Base-by-base conservation (phyloP, 2,113 vertebrate species). In the Thymallus thymallus region DNA sequence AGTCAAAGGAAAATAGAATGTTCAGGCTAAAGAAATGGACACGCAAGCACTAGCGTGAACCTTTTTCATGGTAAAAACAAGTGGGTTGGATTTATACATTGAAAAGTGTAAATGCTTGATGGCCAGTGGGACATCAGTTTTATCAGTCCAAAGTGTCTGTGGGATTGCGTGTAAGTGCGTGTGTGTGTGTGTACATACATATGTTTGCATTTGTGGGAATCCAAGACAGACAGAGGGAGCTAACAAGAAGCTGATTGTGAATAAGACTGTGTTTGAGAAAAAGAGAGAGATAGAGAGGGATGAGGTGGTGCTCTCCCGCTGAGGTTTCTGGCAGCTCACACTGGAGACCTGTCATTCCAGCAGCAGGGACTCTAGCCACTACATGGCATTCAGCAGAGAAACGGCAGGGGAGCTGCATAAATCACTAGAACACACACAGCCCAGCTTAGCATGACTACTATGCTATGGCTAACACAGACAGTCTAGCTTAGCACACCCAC, bases 331-430 rank as follows among this genome's bases (percentile, higher is more conserved):
- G 90, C 87, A 91, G 88, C 85, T 88, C 85, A 82, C 86, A 89
- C 86, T 87, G 87, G 88, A 86, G 68, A 12, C 86, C 86, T 92
- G 92, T 92, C 91, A 92, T 90, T 92, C 89, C 90, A 78, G 82
- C 92, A 94, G 89, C 87, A 85, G 92, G 93, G 88, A 88, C 91
- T 89, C 88, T 82, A 88, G 91, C 89, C 83, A 87, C 91, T 95
- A 94, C 91, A 94, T 86, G 86, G 88, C 82, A 58, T 86, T 82
- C 89, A 86, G 90, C 85, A 61, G 87, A 78, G 89, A 73, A 76
- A 75, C 81, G 67, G 69, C 75, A 69, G 89, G 90, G 88, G 78
- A 86, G 93, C 86, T 91, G 92, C 92, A 95, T 95, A 95, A 95
- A 95, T 96, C 93, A 95, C 84, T 84, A 87, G 85, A 93, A 87